These are phyloP conservation scores for Setophaga petechia DNA, from an alignment of 2,113 vertebrate genomes.

Conservation along the genomic window DNA sequence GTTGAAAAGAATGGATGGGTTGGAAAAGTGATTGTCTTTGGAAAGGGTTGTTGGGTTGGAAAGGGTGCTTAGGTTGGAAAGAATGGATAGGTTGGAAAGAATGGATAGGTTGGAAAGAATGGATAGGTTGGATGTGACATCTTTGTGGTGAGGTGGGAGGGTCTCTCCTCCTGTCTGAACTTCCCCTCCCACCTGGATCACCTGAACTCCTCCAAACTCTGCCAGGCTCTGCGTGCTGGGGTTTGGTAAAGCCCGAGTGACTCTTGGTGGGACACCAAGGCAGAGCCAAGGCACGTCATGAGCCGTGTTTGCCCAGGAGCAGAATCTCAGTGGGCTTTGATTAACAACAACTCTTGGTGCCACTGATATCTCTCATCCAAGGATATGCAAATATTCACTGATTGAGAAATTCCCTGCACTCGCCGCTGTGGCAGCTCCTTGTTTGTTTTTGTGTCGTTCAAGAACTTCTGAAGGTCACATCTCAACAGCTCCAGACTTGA, in stretches of 20 bases:
- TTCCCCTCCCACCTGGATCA: background rate
- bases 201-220: background rate
- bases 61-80: no score
- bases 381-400: background rate
- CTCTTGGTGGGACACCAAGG: background rate
- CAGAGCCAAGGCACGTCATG: background rate
- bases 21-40: no score
- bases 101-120: accelerated
- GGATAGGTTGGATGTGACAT: no score
- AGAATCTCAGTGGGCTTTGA: background rate
- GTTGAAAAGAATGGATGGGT: accelerated
- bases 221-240: background rate
- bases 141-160: accelerated
- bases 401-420: background rate
- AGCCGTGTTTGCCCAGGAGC: background rate
- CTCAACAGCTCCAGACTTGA: background rate
- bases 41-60: background rate
- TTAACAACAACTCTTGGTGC: background rate
- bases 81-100: accelerated
- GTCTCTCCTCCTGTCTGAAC: background rate
- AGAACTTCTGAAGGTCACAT: background rate
- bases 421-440: background rate
- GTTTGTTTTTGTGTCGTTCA: background rate
- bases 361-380: background rate
- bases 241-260: accelerated